phyloP scores from a whole-genome alignment of 1,140 invertebrate genomes.

The Lepidostoma basale region DNA sequence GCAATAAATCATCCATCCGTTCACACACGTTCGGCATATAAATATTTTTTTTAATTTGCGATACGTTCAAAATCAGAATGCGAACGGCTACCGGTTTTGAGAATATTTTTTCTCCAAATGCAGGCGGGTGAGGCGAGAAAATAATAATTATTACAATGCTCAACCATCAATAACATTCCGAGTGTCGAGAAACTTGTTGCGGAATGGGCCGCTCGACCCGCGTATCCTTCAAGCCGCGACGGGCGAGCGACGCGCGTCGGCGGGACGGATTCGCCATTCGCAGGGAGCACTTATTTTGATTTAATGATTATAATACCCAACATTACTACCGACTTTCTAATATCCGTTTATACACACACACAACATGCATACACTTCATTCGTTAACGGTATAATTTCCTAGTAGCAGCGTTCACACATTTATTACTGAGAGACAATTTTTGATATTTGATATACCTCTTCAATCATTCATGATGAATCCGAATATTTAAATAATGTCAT shows the following conservation, averaged over 20 bases:
- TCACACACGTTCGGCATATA: slow-evolving; percentile 4
- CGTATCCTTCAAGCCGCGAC: background rate
- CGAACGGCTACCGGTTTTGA: slow-evolving; percentile 22
- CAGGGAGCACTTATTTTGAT: background rate
- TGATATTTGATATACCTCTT: too few species aligned
- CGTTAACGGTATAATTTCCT: too few species aligned
- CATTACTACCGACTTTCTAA: too few species aligned
- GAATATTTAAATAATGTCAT: too few species aligned
- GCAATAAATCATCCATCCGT: slow-evolving; percentile 10
- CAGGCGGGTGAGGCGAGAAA: slow-evolving; percentile 8
- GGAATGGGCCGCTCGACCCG: background rate
- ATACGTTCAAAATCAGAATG: background rate
- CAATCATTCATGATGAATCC: too few species aligned
- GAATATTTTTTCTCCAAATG: background rate
- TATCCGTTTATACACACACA: too few species aligned
- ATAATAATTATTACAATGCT: slow-evolving; percentile 24
- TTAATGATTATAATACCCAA: too few species aligned
- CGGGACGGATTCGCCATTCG: background rate
- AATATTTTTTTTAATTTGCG: slow-evolving; percentile 22
- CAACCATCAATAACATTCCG: slow-evolving; percentile 25
- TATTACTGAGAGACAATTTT: too few species aligned
- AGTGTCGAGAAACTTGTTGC: slow-evolving; percentile 13
- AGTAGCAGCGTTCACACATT: too few species aligned
- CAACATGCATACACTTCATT: too few species aligned
- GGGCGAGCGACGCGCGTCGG: background rate